Evolutionary conservation across 2,888 invertebrate species (phyloP).

Genomic region (Cyclophora albipunctata): DNA sequence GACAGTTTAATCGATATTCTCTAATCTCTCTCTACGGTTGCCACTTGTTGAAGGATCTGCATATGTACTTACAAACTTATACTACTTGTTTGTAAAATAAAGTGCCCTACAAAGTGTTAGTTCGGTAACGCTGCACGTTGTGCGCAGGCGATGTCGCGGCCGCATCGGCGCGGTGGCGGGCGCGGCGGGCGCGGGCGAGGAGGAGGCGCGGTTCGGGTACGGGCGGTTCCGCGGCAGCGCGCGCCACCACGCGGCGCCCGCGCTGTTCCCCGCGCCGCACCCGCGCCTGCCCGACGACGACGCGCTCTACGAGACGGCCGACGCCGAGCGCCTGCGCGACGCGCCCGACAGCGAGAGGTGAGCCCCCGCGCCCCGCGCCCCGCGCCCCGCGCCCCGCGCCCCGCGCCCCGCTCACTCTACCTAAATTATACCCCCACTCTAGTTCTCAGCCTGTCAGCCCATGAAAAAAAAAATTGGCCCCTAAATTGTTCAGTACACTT

Average conservation of each 20-base stretch:
- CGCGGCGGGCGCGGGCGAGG: conserved; percentile 62
- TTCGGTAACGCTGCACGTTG: conserved; percentile 38
- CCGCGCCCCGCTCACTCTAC: not conserved
- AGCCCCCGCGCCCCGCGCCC: conserved; percentile 27
- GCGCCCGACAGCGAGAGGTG: conserved; percentile 94
- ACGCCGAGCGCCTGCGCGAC: conserved; percentile 81
- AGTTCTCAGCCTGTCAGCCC: too few relatives aligned
- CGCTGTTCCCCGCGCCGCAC: conserved; percentile 53
- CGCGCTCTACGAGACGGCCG: conserved; percentile 91
- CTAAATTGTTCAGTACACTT: too few relatives aligned
- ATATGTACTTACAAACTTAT: too few relatives aligned
- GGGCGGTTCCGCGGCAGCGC: conserved; percentile 76
- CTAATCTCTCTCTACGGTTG: too few relatives aligned
- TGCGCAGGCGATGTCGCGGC: conserved; percentile 74
- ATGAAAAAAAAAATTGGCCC: too few relatives aligned
- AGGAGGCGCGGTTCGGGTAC: conserved; percentile 85
- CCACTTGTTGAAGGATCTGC: too few relatives aligned
- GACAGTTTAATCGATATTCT: too few relatives aligned
- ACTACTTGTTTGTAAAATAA: too few relatives aligned
- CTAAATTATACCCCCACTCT: too few relatives aligned
- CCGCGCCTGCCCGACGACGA: conserved; percentile 82
- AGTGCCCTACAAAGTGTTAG: too few relatives aligned
- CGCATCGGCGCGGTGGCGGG: conserved; percentile 36
- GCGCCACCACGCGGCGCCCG: conserved; percentile 46
- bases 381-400: conserved; percentile 8